Evolutionary conservation across 2,113 vertebrate genomes (phyloP).

Genomic region (Hiodon tergisus): DNA sequence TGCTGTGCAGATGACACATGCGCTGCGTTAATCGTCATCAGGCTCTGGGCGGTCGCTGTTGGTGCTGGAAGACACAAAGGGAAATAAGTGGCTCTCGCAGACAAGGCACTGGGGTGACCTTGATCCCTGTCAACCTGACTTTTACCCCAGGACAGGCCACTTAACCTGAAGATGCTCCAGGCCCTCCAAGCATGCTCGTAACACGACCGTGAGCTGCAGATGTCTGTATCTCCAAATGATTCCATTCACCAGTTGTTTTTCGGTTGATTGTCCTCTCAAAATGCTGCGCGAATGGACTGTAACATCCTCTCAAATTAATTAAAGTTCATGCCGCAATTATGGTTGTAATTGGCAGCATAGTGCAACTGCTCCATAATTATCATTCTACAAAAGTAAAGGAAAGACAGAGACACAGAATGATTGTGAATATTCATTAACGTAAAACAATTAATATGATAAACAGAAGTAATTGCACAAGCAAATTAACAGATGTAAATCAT

Average conservation of each 20-base stretch:
- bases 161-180: not conserved
- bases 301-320: slow-evolving; percentile 3
- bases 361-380: slow-evolving; percentile 11
- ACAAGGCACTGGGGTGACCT: not conserved
- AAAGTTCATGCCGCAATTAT: not conserved
- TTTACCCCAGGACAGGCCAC: slow-evolving; percentile 5
- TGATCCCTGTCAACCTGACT: not conserved
- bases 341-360: not conserved
- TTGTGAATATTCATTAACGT: not conserved
- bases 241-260: not conserved
- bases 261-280: not conserved
- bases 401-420: too few species aligned
- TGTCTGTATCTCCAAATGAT: not conserved
- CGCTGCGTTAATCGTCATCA: slow-evolving; percentile 1
- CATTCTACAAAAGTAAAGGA: not conserved
- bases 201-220: not conserved
- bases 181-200: not conserved
- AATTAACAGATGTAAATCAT: not conserved
- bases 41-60: not conserved
- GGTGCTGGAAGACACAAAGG: not conserved
- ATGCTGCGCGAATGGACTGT: not conserved
- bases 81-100: not conserved
- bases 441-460: slow-evolving; percentile 11
- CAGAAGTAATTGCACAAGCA: not conserved
- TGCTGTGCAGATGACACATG: not conserved